Evolutionary conservation across 2,113 vertebrate genomes (phyloP).

Genomic region (Daubentonia madagascariensis): DNA sequence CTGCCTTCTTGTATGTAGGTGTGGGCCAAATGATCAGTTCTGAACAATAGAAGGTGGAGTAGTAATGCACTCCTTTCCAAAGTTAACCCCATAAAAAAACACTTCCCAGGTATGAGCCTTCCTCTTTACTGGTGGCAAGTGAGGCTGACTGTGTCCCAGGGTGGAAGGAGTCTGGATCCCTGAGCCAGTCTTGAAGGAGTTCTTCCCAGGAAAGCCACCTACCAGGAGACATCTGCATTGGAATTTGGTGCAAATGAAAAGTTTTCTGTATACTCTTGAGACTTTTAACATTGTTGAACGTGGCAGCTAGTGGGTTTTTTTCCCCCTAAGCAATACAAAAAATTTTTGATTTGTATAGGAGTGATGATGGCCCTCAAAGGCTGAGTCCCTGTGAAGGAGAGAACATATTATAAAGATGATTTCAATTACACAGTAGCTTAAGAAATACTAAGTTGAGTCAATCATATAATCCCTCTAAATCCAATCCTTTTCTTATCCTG

Average conservation of each 20-base stretch:
- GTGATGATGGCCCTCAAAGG: not conserved
- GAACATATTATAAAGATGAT: slow-evolving; percentile 56
- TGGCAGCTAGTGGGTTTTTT: not conserved
- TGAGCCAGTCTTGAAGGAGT: not conserved
- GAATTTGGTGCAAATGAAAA: not conserved
- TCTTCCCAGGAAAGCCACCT: not conserved
- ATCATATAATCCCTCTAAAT: slow-evolving; percentile 67
- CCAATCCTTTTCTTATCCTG: slow-evolving; percentile 50
- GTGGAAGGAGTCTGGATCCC: not conserved
- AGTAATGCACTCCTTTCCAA: not conserved
- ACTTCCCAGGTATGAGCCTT: not conserved
- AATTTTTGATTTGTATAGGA: not conserved
- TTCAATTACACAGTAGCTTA: slow-evolving; percentile 70
- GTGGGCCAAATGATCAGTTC: not conserved
- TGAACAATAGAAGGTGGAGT: not conserved
- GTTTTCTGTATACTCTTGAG: not conserved
- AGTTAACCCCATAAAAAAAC: not conserved
- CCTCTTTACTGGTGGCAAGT: not conserved
- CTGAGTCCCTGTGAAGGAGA: not conserved
- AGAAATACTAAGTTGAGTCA: slow-evolving; percentile 66
- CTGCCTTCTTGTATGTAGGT: not conserved
- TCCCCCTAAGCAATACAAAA: not conserved
- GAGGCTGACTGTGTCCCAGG: not conserved
- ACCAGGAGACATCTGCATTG: not conserved
- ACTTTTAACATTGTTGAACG: not conserved